phyloP scores from a whole-genome alignment of 2,888 invertebrate genomes.

The Emmelina monodactyla region DNA sequence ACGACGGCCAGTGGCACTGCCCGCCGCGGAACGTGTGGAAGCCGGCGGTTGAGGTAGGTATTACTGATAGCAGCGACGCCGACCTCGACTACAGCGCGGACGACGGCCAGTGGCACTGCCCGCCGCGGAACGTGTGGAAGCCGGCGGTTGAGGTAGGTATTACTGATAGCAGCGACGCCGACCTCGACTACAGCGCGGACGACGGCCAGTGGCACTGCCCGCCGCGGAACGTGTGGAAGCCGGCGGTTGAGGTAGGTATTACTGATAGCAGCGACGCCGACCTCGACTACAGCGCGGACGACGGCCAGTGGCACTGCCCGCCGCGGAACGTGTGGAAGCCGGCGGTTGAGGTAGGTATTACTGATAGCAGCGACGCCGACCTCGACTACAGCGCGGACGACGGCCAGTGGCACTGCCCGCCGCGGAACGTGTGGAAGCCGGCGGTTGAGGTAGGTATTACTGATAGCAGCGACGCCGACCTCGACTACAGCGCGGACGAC shows the following conservation, averaged over 20 bases:
- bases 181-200: conserved; percentile 49
- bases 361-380: conserved; percentile 51
- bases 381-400: conserved; percentile 54
- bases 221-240: conserved; percentile 37
- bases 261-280: conserved; percentile 55
- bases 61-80: conserved; percentile 52
- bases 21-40: conserved; percentile 36
- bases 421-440: conserved; percentile 39
- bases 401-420: conserved; percentile 41
- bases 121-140: conserved; percentile 35
- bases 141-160: conserved; percentile 47
- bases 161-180: conserved; percentile 52
- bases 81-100: conserved; percentile 52
- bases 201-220: conserved; percentile 48
- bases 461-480: conserved; percentile 50
- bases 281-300: conserved; percentile 49
- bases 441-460: conserved; percentile 48
- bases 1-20: conserved; percentile 48
- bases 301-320: conserved; percentile 44
- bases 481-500: conserved; percentile 53
- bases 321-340: conserved; percentile 40
- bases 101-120: conserved; percentile 47
- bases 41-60: conserved; percentile 45
- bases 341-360: conserved; percentile 45
- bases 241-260: conserved; percentile 45